Percentiles rank a stretch among this genome's conserved stretches.
Evolutionary conservation across 2,797 vertebrate genomes (phyloP).

Genomic region (Chiloscyllium punctatum): DNA sequence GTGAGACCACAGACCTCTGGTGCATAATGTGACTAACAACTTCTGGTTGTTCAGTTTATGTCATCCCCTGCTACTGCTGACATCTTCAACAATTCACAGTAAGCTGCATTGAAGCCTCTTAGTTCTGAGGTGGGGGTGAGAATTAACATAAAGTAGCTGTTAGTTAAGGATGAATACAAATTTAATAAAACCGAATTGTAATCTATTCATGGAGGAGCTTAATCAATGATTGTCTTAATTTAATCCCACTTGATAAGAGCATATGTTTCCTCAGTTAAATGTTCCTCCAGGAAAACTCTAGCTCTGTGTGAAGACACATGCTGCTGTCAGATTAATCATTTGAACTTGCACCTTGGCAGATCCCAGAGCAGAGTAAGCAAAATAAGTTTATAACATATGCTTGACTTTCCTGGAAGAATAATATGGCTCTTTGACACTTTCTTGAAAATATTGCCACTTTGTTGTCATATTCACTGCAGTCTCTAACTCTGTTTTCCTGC

Average conservation of each 20-base stretch:
- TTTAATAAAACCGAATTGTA: not conserved
- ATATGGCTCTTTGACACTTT: not conserved
- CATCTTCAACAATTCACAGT: too few relatives aligned
- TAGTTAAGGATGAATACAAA: not conserved
- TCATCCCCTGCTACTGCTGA: too few relatives aligned
- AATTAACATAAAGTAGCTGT: not conserved
- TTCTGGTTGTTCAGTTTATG: too few relatives aligned
- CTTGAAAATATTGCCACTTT: not conserved
- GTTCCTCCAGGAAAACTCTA: not conserved
- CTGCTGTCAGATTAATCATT: constrained; percentile 4
- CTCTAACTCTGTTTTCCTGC: too few relatives aligned
- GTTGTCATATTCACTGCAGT: too few relatives aligned
- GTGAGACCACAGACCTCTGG: too few relatives aligned
- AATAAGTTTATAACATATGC: not conserved
- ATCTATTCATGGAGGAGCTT: not conserved
- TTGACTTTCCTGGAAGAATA: not conserved
- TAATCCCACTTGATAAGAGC: not conserved
- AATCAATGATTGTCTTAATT: constrained; percentile 14
- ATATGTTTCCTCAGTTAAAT: not conserved
- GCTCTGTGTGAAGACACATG: not conserved
- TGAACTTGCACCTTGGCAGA: not conserved
- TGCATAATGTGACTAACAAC: too few relatives aligned
- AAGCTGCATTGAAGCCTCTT: too few relatives aligned
- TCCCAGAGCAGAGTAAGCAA: not conserved
- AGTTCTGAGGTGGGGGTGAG: not conserved